phyloP scores from a whole-genome alignment of 2,888 invertebrate genomes.

The Pimpla rufipes region DNA sequence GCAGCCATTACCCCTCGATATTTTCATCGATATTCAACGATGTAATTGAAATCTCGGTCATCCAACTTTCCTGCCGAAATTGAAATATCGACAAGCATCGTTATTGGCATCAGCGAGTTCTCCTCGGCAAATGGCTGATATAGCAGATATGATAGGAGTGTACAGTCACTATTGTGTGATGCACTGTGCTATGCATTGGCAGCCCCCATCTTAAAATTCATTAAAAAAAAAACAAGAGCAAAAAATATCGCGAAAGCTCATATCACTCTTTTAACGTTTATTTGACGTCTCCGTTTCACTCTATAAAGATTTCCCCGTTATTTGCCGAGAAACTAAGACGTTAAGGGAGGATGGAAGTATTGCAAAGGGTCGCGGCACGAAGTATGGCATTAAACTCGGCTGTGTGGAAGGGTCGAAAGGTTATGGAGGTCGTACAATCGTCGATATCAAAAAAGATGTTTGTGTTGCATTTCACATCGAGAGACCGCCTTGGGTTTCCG shows the following conservation, averaged over 20 bases:
- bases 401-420: background rate
- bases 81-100: slow-evolving; percentile 51
- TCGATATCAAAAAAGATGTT: slow-evolving; percentile 21
- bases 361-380: background rate
- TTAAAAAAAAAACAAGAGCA: background rate
- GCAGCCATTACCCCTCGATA: slow-evolving; percentile 48
- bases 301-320: background rate
- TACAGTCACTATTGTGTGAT: slow-evolving; percentile 15
- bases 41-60: slow-evolving; percentile 54
- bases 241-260: background rate
- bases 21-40: slow-evolving; percentile 52
- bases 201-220: background rate
- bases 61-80: slow-evolving; percentile 44
- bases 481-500: slow-evolving; percentile 7
- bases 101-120: slow-evolving; percentile 43
- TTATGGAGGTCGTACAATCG: background rate
- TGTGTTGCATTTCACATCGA: slow-evolving; percentile 4
- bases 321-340: background rate
- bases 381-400: slow-evolving; percentile 3
- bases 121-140: slow-evolving; percentile 23
- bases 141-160: slow-evolving; percentile 13
- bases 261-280: background rate
- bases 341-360: background rate
- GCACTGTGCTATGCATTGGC: background rate
- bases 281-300: slow-evolving; percentile 12